These are phyloP conservation scores for Drosophila grimshawi DNA, from an alignment of 1,140 invertebrate genomes.

Conservation along the genomic window DNA sequence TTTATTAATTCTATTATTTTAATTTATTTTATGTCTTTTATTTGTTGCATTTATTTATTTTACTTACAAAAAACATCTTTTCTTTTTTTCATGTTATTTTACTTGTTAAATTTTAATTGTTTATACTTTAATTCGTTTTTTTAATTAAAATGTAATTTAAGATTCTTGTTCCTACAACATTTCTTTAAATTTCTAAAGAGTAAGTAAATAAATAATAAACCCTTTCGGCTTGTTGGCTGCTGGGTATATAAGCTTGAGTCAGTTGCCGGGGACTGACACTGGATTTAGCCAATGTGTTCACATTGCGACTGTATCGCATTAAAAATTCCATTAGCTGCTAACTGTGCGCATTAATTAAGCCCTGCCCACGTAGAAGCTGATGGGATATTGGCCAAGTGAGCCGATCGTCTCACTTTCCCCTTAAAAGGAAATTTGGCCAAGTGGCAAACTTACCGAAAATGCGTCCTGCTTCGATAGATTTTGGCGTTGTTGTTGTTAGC, in stretches of 20 bases:
- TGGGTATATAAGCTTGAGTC: slow-evolving; percentile 16
- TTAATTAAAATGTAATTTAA: too few species aligned
- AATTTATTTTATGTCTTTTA: too few species aligned
- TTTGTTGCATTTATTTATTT: too few species aligned
- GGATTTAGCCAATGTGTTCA: slow-evolving; percentile 45
- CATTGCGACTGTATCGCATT: slow-evolving; percentile 64
- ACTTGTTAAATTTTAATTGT: too few species aligned
- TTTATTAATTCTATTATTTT: too few species aligned
- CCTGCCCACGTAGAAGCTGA: slow-evolving; percentile 30
- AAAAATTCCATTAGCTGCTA: slow-evolving; percentile 79
- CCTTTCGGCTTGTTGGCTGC: neutral
- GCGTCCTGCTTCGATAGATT: slow-evolving; percentile 62
- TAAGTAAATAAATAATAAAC: neutral
- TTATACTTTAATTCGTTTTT: too few species aligned
- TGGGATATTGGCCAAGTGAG: slow-evolving; percentile 38
- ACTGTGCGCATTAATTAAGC: slow-evolving; percentile 71
- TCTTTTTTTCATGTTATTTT: too few species aligned
- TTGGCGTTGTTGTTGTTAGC: slow-evolving; percentile 60
- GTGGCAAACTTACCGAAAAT: slow-evolving; percentile 75
- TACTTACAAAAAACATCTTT: too few species aligned
- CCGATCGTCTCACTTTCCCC: slow-evolving; percentile 21
- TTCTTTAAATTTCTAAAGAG: too few species aligned
- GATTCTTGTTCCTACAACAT: too few species aligned
- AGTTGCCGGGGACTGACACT: slow-evolving; percentile 6
- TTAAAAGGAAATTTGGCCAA: neutral